Evolutionary conservation across 2,113 vertebrate species (phyloP), one percentile per base, ranked within the genome.

Genomic region (Chaenocephalus aceratus): DNA sequence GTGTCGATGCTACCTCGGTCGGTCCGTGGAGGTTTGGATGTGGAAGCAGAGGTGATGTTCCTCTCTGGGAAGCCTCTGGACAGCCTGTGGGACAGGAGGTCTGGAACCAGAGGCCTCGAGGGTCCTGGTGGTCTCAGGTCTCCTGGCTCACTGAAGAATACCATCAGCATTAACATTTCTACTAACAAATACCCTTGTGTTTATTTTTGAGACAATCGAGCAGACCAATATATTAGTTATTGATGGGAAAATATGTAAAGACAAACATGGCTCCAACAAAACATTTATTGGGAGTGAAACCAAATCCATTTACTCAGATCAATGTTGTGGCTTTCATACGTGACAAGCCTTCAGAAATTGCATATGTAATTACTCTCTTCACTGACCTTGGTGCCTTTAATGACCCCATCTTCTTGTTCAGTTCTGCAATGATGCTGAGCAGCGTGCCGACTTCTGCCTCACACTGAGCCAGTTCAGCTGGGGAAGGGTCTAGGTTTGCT

Each of bases 331-430:
- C 11, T 49, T 12, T 1, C 18, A 16, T 53, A 3, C 15, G 18
- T 44, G 45, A 1, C 10, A 23, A 11, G 14, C 30, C 36, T 53
- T 53, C 10, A 53, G 4, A 36, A n/a, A 41, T 54, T 3, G 1
- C 11, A 21, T 7, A 16, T 63, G 0, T 41, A 13, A 5, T 18
- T 12, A 21, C 1, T 36, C 3, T 46, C 48, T 16, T 57, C 6
- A 3, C 18, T 58, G 1, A 95, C 94, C 95, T 91, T 1, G 94
- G 92, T 62, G 92, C 79, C 72, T 94, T 95, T 26, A 96, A 85
- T 36, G 66, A 88, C 1, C 95, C 90, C 59, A 96, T 94, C 79
- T 92, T 94, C 30, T 51, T 83, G 56, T 95, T 94, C 15, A 95
- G 89, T 30, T 90, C 93, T 2, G 91, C 88, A 1, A 92, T 88